Conservation (phyloP, 2,888 invertebrate species). For the Ptychoptera contaminata region DNA sequence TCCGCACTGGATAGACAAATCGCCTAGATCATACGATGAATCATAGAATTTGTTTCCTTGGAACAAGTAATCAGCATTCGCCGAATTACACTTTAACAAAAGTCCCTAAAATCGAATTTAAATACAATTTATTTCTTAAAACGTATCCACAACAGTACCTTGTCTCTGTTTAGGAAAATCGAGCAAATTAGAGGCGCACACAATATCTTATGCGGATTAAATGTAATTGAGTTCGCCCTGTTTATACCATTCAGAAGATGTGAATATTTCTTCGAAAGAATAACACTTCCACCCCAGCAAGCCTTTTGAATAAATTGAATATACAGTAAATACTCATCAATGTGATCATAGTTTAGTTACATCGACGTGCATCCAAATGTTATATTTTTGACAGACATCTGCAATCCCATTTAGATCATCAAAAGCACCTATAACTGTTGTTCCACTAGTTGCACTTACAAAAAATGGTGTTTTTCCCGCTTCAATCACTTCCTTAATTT, state of each 20-base stretch:
- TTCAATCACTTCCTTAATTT: constrained; percentile 34
- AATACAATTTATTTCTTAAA: no score
- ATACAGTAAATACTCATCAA: constrained; percentile 12
- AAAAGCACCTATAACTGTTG: constrained; percentile 71
- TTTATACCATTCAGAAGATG: constrained; percentile 34
- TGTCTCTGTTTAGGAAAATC: constrained; percentile 38
- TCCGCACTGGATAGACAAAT: constrained; percentile 84
- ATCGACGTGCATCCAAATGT: constrained; percentile 72
- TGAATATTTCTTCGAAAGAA: constrained; percentile 50
- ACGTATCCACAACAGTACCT: not conserved
- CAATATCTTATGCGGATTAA: constrained; percentile 79
- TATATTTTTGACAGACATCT: constrained; percentile 47
- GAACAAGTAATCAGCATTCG: constrained; percentile 61
- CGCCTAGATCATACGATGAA: constrained; percentile 61
- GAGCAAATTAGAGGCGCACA: constrained; percentile 69
- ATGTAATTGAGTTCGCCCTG: constrained; percentile 57
- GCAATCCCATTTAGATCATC: constrained; percentile 56
- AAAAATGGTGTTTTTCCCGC: constrained; percentile 44
- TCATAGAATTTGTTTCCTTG: constrained; percentile 77
- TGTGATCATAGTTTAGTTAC: constrained; percentile 37
- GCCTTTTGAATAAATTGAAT: constrained; percentile 33
- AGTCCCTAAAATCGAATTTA: constrained; percentile 24
- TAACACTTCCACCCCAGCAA: constrained; percentile 61
- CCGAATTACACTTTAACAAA: constrained; percentile 50
- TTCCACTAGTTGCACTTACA: constrained; percentile 63